A percentile compares a stretch with the other conserved stretches of the same genome.
Evolutionary conservation across 92 coral and sea anemone genomes (phyloP).

Genomic region (Anthopleura xanthogrammica): DNA sequence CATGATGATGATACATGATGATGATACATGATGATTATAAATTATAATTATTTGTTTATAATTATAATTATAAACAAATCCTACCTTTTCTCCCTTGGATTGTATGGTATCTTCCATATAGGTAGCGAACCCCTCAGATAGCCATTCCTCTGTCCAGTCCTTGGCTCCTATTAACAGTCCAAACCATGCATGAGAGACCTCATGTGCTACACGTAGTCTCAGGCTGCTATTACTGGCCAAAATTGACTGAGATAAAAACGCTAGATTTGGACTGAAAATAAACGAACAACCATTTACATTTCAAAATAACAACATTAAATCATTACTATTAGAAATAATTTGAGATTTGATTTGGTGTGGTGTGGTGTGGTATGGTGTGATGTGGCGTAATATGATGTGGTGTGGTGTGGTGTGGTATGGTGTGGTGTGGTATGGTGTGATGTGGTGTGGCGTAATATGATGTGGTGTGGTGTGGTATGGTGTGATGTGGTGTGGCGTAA

Average conservation of each 20-base stretch:
- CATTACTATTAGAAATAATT: too few species aligned
- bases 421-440: too few species aligned
- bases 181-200: conserved; percentile 98
- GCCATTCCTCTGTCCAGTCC: conserved; percentile 99
- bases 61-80: not conserved
- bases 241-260: conserved; percentile 93
- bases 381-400: too few species aligned
- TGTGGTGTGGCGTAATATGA: too few species aligned
- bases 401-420: too few species aligned
- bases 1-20: too few species aligned
- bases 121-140: conserved; percentile 95
- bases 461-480: too few species aligned
- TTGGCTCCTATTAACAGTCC: conserved; percentile 94
- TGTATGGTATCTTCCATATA: conserved; percentile 93
- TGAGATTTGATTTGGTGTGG: too few species aligned
- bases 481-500: too few species aligned
- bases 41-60: not conserved
- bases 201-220: conserved; percentile 94
- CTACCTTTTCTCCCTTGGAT: conserved; percentile 72
- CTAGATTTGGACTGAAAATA: conserved; percentile 83
- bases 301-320: not conserved
- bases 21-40: not conserved
- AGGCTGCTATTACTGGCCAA: conserved; percentile 93
- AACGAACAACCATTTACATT: conserved; percentile 3
- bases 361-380: too few species aligned